A percentile compares a stretch with the other conserved stretches of the same genome.
phyloP scores from a whole-genome alignment of 2,797 vertebrate genomes.

The Ataeniobius toweri region DNA sequence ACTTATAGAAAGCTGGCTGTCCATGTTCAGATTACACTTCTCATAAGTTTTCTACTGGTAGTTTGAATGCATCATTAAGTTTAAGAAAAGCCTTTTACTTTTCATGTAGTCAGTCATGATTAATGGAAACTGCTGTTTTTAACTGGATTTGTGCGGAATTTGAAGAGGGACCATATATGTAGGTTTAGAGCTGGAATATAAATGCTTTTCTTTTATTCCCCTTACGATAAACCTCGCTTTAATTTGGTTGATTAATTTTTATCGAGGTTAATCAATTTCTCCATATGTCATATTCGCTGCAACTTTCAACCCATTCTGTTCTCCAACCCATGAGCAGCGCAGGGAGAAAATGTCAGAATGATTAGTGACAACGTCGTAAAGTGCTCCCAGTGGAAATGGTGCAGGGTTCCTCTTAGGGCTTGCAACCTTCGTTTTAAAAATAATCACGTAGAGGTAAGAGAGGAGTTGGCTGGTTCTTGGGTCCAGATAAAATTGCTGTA shows the following conservation, averaged over 20 bases:
- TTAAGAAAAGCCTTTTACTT: slow-evolving; percentile 39
- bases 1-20: slow-evolving; percentile 67
- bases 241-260: slow-evolving; percentile 59
- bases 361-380: slow-evolving; percentile 61
- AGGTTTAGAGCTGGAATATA: slow-evolving; percentile 24
- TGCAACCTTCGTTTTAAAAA: slow-evolving; percentile 46
- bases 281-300: slow-evolving; percentile 52
- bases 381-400: slow-evolving; percentile 43
- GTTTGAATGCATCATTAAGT: slow-evolving; percentile 61
- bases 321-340: slow-evolving; percentile 31
- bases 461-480: slow-evolving; percentile 29
- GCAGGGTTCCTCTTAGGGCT: slow-evolving; percentile 37
- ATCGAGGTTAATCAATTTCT: slow-evolving; percentile 63
- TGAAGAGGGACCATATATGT: slow-evolving; percentile 32
- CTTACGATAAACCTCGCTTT: slow-evolving; percentile 37
- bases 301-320: slow-evolving; percentile 42
- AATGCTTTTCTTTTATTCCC: slow-evolving; percentile 34
- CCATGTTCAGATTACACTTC: slow-evolving; percentile 74
- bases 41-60: slow-evolving; percentile 66
- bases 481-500: slow-evolving; percentile 62
- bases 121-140: slow-evolving; percentile 56
- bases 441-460: slow-evolving; percentile 42
- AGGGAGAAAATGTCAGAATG: slow-evolving; percentile 54
- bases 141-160: slow-evolving; percentile 31
- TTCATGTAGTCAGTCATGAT: slow-evolving; percentile 46